Conservation (phyloP, 2,888 invertebrate species). For the Syrphus vitripennis region DNA sequence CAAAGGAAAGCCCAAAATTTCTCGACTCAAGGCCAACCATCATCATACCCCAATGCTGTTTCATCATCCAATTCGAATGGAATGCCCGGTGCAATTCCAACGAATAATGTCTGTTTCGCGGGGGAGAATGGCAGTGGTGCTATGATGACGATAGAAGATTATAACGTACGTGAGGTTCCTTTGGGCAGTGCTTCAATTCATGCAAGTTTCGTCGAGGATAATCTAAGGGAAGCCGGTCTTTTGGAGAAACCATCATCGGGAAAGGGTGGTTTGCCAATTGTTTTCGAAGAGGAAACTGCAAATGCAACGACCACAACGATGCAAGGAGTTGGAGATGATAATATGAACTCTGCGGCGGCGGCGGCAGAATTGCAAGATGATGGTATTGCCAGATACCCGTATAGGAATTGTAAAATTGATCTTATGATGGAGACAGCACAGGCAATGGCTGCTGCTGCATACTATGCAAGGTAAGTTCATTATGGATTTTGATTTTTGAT, state of each 20-base stretch:
- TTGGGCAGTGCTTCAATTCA: constrained; percentile 72
- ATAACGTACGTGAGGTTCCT: constrained; percentile 73
- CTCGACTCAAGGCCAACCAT: constrained; percentile 67
- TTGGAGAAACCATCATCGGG: constrained; percentile 63
- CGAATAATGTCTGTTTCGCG: constrained; percentile 10
- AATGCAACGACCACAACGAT: background rate
- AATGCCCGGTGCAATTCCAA: constrained; percentile 22
- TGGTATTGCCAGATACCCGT: constrained; percentile 75
- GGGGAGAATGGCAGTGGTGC: background rate
- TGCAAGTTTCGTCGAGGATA: constrained; percentile 73
- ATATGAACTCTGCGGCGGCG: constrained; percentile 20
- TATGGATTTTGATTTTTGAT: background rate
- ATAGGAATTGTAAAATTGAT: constrained; percentile 78
- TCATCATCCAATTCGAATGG: background rate
- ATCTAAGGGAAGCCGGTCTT: constrained; percentile 74
- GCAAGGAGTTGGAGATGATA: background rate
- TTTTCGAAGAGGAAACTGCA: constrained; percentile 74
- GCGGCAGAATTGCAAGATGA: constrained; percentile 69
- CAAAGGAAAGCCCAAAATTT: constrained; percentile 60
- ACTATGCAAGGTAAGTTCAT: constrained; percentile 77
- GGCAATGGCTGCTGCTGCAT: constrained; percentile 77
- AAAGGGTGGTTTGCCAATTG: constrained; percentile 73
- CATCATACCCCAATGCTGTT: constrained; percentile 27
- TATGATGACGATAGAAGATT: constrained; percentile 43
- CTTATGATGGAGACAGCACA: constrained; percentile 77